These are phyloP conservation scores for Zygogramma bicolorata DNA, from an alignment of 2,888 invertebrate genomes.

Conservation along the genomic window DNA sequence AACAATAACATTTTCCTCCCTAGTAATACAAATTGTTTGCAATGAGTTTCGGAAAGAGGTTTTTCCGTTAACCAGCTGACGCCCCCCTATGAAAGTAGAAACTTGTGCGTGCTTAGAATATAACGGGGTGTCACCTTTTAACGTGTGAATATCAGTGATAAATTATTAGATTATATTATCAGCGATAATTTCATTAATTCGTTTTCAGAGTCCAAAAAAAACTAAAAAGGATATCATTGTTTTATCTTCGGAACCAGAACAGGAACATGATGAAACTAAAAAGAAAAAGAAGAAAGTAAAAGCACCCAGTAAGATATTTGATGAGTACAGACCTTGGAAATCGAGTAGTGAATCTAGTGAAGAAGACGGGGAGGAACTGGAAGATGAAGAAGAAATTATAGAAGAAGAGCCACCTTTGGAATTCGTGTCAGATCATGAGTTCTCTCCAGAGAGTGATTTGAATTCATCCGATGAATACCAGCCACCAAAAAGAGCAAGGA, in stretches of 20 bases:
- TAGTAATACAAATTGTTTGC: too few relatives aligned
- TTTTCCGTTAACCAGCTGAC: too few relatives aligned
- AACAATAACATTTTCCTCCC: too few relatives aligned
- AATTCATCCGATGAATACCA: constrained; percentile 75
- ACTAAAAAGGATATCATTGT: constrained; percentile 13
- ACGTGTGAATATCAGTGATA: too few relatives aligned
- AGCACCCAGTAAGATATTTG: constrained; percentile 62
- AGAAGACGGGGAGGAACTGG: constrained; percentile 61
- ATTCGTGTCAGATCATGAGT: constrained; percentile 85
- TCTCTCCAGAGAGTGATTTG: constrained; percentile 90
- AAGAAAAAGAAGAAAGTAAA: constrained; percentile 64
- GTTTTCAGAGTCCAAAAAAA: not conserved
- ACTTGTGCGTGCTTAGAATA: too few relatives aligned
- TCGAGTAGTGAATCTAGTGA: constrained; percentile 71
- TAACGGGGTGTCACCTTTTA: too few relatives aligned
- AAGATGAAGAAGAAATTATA: constrained; percentile 64
- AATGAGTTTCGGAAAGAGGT: too few relatives aligned
- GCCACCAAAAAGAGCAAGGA: constrained; percentile 86
- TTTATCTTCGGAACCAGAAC: constrained; percentile 30
- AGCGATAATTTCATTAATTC: too few relatives aligned
- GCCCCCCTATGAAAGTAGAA: too few relatives aligned
- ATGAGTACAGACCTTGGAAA: constrained; percentile 72
- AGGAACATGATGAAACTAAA: constrained; percentile 64
- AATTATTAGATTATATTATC: too few relatives aligned
- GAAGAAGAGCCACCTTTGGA: constrained; percentile 56